Percentiles rank a stretch among this genome's conserved stretches.
These are phyloP conservation scores for Grantiella picta DNA, from an alignment of 2,113 vertebrate species.

Conservation along the genomic window DNA sequence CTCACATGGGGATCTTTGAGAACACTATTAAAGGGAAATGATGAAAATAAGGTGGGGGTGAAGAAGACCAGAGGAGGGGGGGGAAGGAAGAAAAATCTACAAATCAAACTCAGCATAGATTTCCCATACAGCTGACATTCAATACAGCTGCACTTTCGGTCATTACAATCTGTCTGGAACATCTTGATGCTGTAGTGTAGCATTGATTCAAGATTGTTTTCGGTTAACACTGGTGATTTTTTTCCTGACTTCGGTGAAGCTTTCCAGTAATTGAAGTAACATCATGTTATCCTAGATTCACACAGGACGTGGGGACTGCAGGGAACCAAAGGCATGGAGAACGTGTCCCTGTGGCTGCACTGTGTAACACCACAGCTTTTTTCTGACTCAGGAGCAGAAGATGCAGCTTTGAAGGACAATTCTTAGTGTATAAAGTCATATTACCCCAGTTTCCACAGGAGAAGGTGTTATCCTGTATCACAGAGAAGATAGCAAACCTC, in stretches of 20 bases:
- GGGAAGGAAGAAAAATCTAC: not conserved
- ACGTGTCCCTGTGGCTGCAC: not conserved
- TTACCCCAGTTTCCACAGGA: not conserved
- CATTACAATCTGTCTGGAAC: not conserved
- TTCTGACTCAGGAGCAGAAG: not conserved
- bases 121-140: not conserved
- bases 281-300: not conserved
- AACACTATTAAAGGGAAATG: not conserved
- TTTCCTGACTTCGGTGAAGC: not conserved
- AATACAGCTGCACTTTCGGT: not conserved
- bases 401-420: not conserved
- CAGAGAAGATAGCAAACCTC: not conserved
- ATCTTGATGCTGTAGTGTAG: not conserved
- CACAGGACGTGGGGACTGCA: not conserved
- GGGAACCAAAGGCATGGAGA: not conserved
- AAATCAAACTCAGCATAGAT: not conserved
- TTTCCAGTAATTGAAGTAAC: not conserved
- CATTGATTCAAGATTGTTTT: not conserved
- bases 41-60: constrained; percentile 30
- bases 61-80: not conserved
- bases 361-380: not conserved
- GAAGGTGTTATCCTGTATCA: not conserved
- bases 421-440: not conserved
- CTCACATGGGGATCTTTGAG: constrained; percentile 39
- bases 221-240: not conserved